phyloP scores from a whole-genome alignment of 2,888 invertebrate species.

The Halocaridina rubra region DNA sequence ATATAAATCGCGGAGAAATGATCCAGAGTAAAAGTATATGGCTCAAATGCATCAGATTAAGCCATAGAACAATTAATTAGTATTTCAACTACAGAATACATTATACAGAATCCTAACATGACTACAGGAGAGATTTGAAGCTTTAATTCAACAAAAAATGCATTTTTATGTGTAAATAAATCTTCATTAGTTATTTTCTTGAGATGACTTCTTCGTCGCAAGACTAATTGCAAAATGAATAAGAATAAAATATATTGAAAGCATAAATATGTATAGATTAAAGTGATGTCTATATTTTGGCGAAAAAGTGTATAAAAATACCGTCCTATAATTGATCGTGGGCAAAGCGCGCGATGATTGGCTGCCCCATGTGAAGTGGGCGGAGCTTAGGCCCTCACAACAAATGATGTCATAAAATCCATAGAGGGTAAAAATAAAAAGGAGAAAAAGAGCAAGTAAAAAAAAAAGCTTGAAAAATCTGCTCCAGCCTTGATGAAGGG shows the following conservation, averaged over 20 bases:
- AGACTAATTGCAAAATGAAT: no score
- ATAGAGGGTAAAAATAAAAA: slow-evolving; percentile 61
- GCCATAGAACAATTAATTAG: background rate
- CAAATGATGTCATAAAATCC: slow-evolving; percentile 64
- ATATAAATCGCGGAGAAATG: background rate
- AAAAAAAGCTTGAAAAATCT: slow-evolving; percentile 61
- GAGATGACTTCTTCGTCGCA: no score
- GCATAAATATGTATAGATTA: background rate
- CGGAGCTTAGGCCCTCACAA: slow-evolving; percentile 56
- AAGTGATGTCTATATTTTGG: slow-evolving; percentile 53
- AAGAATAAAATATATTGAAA: background rate
- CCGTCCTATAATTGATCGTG: slow-evolving; percentile 61
- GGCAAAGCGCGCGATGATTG: slow-evolving; percentile 51
- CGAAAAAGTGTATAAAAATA: slow-evolving; percentile 63
- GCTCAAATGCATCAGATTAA: slow-evolving; percentile 35
- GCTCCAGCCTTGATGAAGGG: slow-evolving; percentile 61
- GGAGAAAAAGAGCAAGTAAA: slow-evolving; percentile 40
- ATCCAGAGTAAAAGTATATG: slow-evolving; percentile 29
- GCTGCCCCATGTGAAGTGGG: slow-evolving; percentile 47
- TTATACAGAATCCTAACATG: background rate
- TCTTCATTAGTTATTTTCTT: no score
- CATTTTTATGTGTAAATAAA: no score
- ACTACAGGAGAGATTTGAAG: no score
- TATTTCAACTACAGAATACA: background rate
- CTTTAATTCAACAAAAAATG: no score